Conservation (phyloP, 2,113 vertebrate genomes). For the Hystrix cristata region DNA sequence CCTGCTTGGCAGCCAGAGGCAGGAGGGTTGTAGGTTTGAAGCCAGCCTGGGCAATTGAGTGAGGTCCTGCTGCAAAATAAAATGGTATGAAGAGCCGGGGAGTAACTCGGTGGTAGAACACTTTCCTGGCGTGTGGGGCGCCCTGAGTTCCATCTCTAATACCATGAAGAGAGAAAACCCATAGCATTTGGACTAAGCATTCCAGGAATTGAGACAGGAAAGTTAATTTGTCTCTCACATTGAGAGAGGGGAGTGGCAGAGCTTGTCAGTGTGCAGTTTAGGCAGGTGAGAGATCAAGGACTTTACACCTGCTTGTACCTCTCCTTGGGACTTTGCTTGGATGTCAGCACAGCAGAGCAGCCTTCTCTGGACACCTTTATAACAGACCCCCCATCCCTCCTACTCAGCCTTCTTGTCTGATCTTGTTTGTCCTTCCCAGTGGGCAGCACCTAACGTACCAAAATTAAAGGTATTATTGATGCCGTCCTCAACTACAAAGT, state of each 20-base stretch:
- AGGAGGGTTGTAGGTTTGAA: neutral
- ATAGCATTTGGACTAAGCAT: neutral
- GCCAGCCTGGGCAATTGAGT: neutral
- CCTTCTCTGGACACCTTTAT: neutral
- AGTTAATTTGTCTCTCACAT: neutral
- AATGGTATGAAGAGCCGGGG: neutral
- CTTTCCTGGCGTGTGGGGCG: neutral
- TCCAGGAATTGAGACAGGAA: neutral
- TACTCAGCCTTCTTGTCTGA: neutral
- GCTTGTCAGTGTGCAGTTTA: neutral
- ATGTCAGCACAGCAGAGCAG: neutral
- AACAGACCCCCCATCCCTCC: neutral
- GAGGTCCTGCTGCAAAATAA: neutral
- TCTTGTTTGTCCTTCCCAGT: neutral
- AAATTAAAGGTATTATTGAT: too few relatives aligned
- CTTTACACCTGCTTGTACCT: neutral
- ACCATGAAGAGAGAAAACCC: neutral
- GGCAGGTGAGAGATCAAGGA: neutral
- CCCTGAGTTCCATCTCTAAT: neutral
- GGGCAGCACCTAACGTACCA: too few relatives aligned
- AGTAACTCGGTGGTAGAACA: neutral
- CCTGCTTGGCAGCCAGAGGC: neutral
- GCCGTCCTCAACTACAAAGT: neutral
- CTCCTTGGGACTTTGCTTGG: neutral
- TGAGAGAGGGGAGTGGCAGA: too few relatives aligned